These are phyloP conservation scores for Thymelicus lineola DNA, from an alignment of 2,888 invertebrate species.

Conservation along the genomic window DNA sequence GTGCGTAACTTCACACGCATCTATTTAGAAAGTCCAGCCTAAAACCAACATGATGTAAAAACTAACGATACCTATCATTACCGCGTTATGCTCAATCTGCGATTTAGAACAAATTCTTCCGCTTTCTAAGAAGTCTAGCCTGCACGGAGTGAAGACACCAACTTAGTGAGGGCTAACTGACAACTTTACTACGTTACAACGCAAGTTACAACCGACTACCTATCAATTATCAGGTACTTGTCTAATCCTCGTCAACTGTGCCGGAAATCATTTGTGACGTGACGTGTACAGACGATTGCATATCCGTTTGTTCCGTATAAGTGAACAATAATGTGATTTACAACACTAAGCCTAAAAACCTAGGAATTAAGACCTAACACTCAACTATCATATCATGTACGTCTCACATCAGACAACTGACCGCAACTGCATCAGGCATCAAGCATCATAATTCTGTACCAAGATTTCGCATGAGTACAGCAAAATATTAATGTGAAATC, in stretches of 20 bases:
- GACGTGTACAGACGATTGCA: constrained; percentile 66
- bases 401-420: constrained; percentile 1
- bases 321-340: constrained; percentile 46
- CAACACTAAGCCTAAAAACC: constrained; percentile 14
- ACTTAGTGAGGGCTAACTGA: too few species aligned
- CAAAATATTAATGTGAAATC: constrained; percentile 13
- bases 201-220: constrained; percentile 51
- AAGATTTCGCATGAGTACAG: constrained; percentile 14
- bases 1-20: constrained; percentile 31
- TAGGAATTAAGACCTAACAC: constrained; percentile 18
- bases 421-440: constrained; percentile 18
- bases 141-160: constrained; percentile 45
- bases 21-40: constrained; percentile 34
- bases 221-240: constrained; percentile 63
- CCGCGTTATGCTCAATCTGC: constrained; percentile 66
- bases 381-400: not conserved
- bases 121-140: constrained; percentile 63
- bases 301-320: constrained; percentile 73
- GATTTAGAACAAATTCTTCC: constrained; percentile 60
- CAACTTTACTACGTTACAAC: not conserved
- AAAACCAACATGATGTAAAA: constrained; percentile 29
- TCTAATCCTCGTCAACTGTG: constrained; percentile 61
- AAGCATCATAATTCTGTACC: constrained; percentile 25
- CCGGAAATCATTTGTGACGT: constrained; percentile 74
- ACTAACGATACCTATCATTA: constrained; percentile 43